Conservation (phyloP, 1,140 invertebrate species). For the Lepidurus arcticus region DNA sequence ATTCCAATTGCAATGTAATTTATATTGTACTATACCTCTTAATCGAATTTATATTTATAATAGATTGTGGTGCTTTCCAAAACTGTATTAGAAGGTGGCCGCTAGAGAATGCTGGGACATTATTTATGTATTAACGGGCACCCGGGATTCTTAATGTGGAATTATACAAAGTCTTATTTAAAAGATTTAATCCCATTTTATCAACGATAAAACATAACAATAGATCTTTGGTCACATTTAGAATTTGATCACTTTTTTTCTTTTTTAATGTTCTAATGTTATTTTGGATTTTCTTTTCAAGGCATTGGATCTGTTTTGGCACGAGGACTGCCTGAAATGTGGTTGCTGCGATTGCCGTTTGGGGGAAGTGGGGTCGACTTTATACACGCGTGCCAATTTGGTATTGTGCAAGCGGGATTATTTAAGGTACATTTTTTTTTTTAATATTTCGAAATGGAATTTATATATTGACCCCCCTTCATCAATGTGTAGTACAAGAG, state of each 20-base stretch:
- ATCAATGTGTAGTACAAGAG: not conserved
- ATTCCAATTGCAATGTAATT: no score
- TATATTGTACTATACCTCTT: no score
- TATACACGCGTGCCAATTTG: conserved; percentile 87
- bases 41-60: no score
- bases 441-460: no score
- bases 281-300: conserved; percentile 46
- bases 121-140: no score
- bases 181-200: not conserved
- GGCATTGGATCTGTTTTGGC: conserved; percentile 83
- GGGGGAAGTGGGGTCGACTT: conserved; percentile 83
- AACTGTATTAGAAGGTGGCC: no score
- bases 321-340: conserved; percentile 90
- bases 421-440: conserved; percentile 60
- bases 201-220: not conserved
- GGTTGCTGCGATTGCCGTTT: conserved; percentile 86
- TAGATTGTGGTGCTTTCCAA: no score
- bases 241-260: not conserved
- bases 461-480: not conserved
- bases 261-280: not conserved
- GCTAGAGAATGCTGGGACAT: no score
- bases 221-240: not conserved
- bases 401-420: conserved; percentile 90
- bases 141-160: no score
- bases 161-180: no score